Conservation (phyloP, 2,888 invertebrate species). For the Scaptomyza polygonia region DNA sequence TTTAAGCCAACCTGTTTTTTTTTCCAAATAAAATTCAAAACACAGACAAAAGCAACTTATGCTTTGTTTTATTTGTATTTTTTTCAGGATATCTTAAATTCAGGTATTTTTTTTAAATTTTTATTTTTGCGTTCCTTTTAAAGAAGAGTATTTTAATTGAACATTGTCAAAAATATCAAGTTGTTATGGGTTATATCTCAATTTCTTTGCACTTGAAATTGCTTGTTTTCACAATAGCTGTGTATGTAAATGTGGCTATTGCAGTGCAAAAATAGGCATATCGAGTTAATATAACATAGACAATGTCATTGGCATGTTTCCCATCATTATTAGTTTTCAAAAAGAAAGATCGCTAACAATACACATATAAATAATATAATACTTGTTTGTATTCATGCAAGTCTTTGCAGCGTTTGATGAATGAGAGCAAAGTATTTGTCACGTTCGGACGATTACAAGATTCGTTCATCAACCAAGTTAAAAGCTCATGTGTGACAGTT, state of each 20-base stretch:
- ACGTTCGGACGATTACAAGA: constrained; percentile 41
- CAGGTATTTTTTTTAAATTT: constrained; percentile 9
- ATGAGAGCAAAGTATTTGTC: constrained; percentile 50
- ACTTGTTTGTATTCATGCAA: constrained; percentile 12
- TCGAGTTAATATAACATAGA: constrained; percentile 7
- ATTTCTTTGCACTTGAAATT: constrained; percentile 36
- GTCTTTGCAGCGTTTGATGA: constrained; percentile 26
- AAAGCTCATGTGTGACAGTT: constrained; percentile 60
- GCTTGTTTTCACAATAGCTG: constrained; percentile 17
- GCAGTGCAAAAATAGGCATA: constrained; percentile 39
- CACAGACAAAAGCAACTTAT: too few relatives aligned
- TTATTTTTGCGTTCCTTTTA: constrained; percentile 35
- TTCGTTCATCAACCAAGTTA: constrained; percentile 24
- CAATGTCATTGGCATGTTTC: constrained; percentile 75
- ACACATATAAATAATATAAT: constrained; percentile 8
- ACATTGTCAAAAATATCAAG: constrained; percentile 40
- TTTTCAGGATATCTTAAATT: background rate
- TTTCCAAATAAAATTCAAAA: too few relatives aligned
- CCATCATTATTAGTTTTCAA: constrained; percentile 64
- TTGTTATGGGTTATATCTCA: constrained; percentile 14
- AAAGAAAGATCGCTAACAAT: constrained; percentile 41
- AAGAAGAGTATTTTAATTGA: constrained; percentile 68
- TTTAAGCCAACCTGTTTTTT: background rate
- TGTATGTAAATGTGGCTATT: constrained; percentile 55
- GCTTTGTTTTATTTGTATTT: background rate